Base-by-base conservation (phyloP, 2,113 vertebrate genomes). In the Hippocampus zosterae region DNA sequence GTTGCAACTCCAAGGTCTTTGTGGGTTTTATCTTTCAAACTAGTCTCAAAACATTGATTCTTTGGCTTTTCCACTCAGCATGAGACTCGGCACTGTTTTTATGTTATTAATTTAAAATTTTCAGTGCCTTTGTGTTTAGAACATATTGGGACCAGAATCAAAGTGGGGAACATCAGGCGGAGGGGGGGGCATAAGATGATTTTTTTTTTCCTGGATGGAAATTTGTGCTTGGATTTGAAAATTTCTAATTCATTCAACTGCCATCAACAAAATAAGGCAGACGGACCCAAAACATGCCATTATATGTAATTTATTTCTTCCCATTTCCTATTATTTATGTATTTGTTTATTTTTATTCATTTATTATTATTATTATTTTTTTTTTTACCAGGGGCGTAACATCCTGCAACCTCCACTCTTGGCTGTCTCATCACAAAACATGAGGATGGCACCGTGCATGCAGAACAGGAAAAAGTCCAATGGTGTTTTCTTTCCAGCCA, bases 351-450 rank as follows among this genome's bases (percentile, higher is more conserved):
- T 16, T 10, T 3, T n/a, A 15, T 18, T 52, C n/a, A n/a, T n/a
- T 55, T 27, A 65, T 62, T n/a, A n/a, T n/a, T n/a, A n/a, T n/a
- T n/a, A n/a, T n/a, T n/a, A n/a, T n/a, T n/a, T n/a, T 65, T 65
- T 25, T 27, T 55, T 73, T 62, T 64, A 84, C 67, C 67, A 56
- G 46, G 57, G 69, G 52, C 70, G 64, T 27, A 65, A 67, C 79
- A 76, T 65, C 69, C 23, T 33, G 37, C 65, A 79, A 81, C 81
- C 72, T 83, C 70, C 69, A 62, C 87, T 85, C 75, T 77, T 67
- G 75, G 81, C 81, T 79, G 68, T 84, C 76, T 85, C 82, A 87
- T 87, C 82, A 77, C 74, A 83, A 85, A 81, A 86, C 85, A 79
- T 79, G 77, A 86, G 69, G 81, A 87, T 74, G 79, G 75, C 72